A percentile compares a stretch with the other conserved stretches of the same genome.
These are phyloP conservation scores for Pseudochromis fuscus DNA, from an alignment of 2,797 vertebrate species.

Conservation along the genomic window DNA sequence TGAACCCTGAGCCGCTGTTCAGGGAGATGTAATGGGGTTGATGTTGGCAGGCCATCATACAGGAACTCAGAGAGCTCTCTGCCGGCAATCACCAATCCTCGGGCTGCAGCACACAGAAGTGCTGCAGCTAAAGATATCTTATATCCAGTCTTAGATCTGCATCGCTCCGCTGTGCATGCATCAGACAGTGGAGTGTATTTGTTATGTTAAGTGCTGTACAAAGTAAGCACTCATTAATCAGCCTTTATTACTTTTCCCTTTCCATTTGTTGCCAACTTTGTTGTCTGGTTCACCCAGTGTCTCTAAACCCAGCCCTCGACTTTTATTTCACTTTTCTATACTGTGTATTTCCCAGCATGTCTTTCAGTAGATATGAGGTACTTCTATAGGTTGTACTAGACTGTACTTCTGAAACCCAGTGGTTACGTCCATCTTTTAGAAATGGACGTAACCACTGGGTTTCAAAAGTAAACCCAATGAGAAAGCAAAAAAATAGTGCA, in stretches of 20 bases:
- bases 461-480: too few species aligned
- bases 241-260: not conserved
- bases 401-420: too few species aligned
- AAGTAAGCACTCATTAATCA: too few species aligned
- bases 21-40: constrained; percentile 67
- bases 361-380: not conserved
- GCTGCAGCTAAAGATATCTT: constrained; percentile 32
- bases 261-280: not conserved
- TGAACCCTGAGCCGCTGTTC: constrained; percentile 62
- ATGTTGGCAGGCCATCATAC: constrained; percentile 67
- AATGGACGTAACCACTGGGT: too few species aligned
- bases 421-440: too few species aligned
- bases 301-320: too few species aligned
- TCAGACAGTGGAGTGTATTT: not conserved
- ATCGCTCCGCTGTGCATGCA: not conserved
- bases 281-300: too few species aligned
- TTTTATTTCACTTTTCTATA: not conserved
- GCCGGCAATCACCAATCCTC: constrained; percentile 50
- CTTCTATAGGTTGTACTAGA: too few species aligned
- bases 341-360: constrained; percentile 3
- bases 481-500: too few species aligned
- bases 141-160: constrained; percentile 18
- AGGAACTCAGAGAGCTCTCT: constrained; percentile 36
- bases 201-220: not conserved
- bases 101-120: constrained; percentile 12